These are phyloP conservation scores for Pampusana beccarii DNA, from an alignment of 2,113 vertebrate genomes.

Conservation along the genomic window DNA sequence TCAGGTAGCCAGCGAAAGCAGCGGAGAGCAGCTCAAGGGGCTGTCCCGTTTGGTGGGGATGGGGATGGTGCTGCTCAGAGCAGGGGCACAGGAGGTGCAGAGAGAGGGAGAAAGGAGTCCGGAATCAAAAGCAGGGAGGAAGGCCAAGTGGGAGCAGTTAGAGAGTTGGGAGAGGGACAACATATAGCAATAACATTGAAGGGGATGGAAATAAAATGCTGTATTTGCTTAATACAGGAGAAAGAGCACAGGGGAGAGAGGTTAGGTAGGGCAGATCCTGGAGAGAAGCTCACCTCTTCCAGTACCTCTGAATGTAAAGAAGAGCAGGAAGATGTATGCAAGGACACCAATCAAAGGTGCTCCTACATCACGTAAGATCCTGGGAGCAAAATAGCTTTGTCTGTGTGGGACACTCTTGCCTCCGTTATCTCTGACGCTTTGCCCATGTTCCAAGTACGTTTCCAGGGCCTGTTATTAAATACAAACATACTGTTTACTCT, in stretches of 20 bases:
- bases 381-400: not conserved
- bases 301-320: not conserved
- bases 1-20: not conserved
- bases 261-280: not conserved
- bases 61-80: not conserved
- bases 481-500: not conserved
- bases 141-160: not conserved
- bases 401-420: accelerated
- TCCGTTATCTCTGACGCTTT: not conserved
- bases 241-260: not conserved
- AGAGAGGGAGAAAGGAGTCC: not conserved
- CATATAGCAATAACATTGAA: not conserved
- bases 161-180: not conserved
- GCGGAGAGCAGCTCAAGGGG: not conserved
- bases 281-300: not conserved
- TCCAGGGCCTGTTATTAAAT: not conserved
- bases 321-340: not conserved
- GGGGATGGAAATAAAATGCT: not conserved
- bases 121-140: not conserved
- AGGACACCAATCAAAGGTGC: not conserved
- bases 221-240: not conserved
- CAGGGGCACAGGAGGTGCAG: not conserved
- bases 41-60: not conserved
- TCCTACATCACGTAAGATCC: not conserved
- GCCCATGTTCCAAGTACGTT: not conserved